Conservation (phyloP, 1,140 invertebrate species). For the Propsilocerus akamusi region DNA sequence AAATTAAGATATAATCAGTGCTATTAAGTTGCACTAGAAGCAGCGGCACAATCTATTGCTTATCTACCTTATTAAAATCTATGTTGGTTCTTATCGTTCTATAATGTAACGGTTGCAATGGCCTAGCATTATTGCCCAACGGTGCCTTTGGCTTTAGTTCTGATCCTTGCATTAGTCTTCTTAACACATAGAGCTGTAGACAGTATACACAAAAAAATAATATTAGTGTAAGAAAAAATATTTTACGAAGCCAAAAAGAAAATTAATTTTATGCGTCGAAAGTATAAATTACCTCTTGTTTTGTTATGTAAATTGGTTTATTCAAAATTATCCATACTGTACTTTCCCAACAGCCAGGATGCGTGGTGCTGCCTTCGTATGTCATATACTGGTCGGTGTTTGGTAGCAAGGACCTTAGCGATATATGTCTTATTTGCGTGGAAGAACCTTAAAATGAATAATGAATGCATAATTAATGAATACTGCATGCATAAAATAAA, state of each 20-base stretch:
- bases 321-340: slow-evolving; percentile 91
- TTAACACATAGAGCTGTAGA: slow-evolving; percentile 60
- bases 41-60: slow-evolving; percentile 17
- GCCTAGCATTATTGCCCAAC: slow-evolving; percentile 85
- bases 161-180: slow-evolving; percentile 73
- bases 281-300: slow-evolving; percentile 51
- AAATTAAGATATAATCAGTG: no score
- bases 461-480: slow-evolving; percentile 5
- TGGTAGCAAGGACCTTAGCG: slow-evolving; percentile 63
- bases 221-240: slow-evolving; percentile 2
- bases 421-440: slow-evolving; percentile 63
- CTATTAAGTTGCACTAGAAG: no score
- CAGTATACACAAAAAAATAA: no score
- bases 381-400: slow-evolving; percentile 85
- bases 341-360: slow-evolving; percentile 84
- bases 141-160: slow-evolving; percentile 67
- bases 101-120: slow-evolving; percentile 73
- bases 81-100: slow-evolving; percentile 92
- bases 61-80: slow-evolving; percentile 61
- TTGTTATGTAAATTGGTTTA: slow-evolving; percentile 89
- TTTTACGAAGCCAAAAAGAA: no score
- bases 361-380: slow-evolving; percentile 95
- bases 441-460: slow-evolving; percentile 41
- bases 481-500: slow-evolving; percentile 6
- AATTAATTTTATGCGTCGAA: slow-evolving; percentile 5